These are phyloP conservation scores for Protonemura montana DNA, from an alignment of 2,888 invertebrate species.

Conservation along the genomic window DNA sequence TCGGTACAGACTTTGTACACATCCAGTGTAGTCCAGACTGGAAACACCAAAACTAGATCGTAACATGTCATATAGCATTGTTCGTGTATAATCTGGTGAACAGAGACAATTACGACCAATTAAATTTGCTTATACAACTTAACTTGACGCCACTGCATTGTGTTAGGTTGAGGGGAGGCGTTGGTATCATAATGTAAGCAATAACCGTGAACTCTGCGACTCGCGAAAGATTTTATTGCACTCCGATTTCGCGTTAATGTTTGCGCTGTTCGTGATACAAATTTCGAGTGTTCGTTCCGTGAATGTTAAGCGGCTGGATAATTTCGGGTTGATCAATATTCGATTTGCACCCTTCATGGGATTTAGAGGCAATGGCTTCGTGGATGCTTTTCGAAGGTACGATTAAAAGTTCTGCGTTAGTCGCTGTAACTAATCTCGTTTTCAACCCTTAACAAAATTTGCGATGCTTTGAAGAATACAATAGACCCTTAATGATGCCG, in stretches of 20 bases:
- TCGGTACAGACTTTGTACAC: background rate
- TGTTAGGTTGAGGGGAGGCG: background rate
- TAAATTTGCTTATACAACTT: background rate
- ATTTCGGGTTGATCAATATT: background rate
- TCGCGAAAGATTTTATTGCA: background rate
- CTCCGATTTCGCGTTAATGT: background rate
- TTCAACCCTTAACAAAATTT: background rate
- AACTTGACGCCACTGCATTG: background rate
- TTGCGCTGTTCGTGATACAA: background rate
- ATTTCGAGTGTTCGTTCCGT: background rate
- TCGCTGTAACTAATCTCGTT: background rate
- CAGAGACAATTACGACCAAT: background rate
- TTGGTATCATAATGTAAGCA: background rate
- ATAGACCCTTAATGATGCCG: background rate
- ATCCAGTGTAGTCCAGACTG: background rate
- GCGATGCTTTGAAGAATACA: background rate
- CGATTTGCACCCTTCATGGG: background rate
- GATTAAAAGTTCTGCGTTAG: background rate
- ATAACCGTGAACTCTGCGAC: background rate
- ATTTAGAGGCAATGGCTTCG: background rate
- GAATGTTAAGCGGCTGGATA: background rate
- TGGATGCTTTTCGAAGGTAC: background rate
- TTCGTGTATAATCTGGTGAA: background rate
- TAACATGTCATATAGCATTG: background rate
- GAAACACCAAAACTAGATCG: background rate